Evolutionary conservation across 2,888 invertebrate genomes (phyloP), one percentile per base, ranked within the genome.

Genomic region (Poecilus cupreus): DNA sequence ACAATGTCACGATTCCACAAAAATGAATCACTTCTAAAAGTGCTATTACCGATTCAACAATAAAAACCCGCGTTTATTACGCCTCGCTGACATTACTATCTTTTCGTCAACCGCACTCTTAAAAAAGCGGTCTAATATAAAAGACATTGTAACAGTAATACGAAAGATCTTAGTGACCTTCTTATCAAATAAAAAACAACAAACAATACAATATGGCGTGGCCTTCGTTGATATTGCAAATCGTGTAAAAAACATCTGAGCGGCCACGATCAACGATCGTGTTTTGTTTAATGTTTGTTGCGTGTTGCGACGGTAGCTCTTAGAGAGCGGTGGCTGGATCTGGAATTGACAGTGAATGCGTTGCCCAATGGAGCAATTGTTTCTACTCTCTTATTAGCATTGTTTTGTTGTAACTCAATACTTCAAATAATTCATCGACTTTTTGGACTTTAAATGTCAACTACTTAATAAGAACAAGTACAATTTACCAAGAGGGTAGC

Each of bases 221-320:
- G 39, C 78, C 78, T 78, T 78, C 78, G 49, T 20, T 46, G 64
- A 78, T 78, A 78, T 78, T 78, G 60, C 78, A 78, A 78, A 78
- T 64, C 64, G 64, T 37, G 72, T 72, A 78, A 78, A 78, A 49
- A 78, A 64, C 60, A 22, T 39, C 68, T 8, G 32, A 20, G 68
- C 77, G 60, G 77, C 26, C 77, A 75, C 46, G 74, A 75, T 51
- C 54, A 43, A 24, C 43, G 46, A 64, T 78, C 60, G 64, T 78
- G 46, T 64, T 64, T 46, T 78, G 64, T 78, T 32, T 32, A 32
- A 32, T 32, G 32, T 32, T 64, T 57, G 64, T 49, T 78, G 78
- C 78, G 60, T 74, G 57, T 22, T 37, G 57, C 77, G 57, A 57
- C 77, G 37, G 77, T 57, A 57, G 77, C 54, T 57, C 77, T 51